Percentiles rank a stretch among this genome's conserved stretches.
Evolutionary conservation across 2,888 invertebrate genomes (phyloP).

Genomic region (Eristalis pertinax): DNA sequence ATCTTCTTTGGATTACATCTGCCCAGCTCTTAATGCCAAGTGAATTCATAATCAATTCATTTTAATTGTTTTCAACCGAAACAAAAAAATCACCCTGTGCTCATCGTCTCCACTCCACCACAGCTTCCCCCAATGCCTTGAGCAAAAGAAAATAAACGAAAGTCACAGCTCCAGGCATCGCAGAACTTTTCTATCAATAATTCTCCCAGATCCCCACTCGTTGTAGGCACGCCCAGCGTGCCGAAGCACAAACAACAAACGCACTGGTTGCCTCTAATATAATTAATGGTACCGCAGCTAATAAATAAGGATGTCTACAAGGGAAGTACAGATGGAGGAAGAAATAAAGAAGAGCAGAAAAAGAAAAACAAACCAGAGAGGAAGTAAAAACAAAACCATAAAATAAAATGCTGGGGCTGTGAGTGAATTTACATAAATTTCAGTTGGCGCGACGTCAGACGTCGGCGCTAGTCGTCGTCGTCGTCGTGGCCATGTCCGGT

Average conservation of each 20-base stretch:
- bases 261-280: conserved; percentile 41
- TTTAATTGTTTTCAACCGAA: background rate
- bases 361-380: background rate
- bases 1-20: no score
- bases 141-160: background rate
- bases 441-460: background rate
- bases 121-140: background rate
- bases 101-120: no score
- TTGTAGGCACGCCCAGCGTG: background rate
- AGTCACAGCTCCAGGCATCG: background rate
- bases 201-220: background rate
- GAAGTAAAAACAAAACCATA: conserved; percentile 33
- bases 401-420: conserved; percentile 49
- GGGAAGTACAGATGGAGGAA: conserved; percentile 3
- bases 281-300: conserved; percentile 58
- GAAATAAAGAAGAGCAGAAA: conserved; percentile 14
- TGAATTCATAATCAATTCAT: background rate
- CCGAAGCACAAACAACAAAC: conserved; percentile 9
- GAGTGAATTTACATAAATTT: conserved; percentile 67
- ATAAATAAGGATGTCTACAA: conserved; percentile 64
- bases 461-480: background rate
- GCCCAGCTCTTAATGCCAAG: background rate
- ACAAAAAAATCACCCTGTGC: background rate
- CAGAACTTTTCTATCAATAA: background rate
- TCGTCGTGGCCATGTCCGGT: conserved; percentile 24